Evolutionary conservation across 2,797 vertebrate species (phyloP).

Genomic region (Sparus aurata): DNA sequence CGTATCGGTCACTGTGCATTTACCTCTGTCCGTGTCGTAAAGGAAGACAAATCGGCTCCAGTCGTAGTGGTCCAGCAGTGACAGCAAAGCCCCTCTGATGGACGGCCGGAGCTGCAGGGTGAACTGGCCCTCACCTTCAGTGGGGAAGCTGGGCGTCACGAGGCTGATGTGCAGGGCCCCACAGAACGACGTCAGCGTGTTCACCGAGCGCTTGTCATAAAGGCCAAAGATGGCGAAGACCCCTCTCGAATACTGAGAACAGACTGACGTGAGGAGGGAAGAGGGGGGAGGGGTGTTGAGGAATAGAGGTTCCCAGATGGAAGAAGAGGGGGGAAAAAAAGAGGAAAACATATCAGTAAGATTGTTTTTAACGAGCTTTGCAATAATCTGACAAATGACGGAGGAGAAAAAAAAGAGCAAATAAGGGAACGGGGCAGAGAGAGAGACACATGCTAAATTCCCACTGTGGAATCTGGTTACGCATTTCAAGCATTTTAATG

Average conservation of each 20-base stretch:
- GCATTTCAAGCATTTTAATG: slow-evolving; percentile 67
- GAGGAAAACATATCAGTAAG: not conserved
- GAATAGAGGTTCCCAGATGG: not conserved
- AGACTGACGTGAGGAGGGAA: slow-evolving; percentile 75
- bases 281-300: not conserved
- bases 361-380: not conserved
- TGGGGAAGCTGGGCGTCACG: slow-evolving; percentile 97
- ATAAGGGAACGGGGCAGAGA: not conserved
- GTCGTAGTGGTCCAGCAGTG: slow-evolving; percentile 96
- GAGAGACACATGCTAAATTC: slow-evolving; percentile 40
- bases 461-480: slow-evolving; percentile 41
- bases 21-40: slow-evolving; percentile 98
- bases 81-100: slow-evolving; percentile 94
- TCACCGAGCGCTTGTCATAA: slow-evolving; percentile 98
- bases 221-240: slow-evolving; percentile 99
- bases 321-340: not conserved
- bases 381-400: slow-evolving; percentile 23
- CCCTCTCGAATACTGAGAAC: slow-evolving; percentile 95
- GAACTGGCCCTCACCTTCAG: slow-evolving; percentile 97
- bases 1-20: slow-evolving; percentile 35
- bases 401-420: slow-evolving; percentile 1
- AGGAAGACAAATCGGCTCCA: slow-evolving; percentile 99
- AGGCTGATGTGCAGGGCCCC: slow-evolving; percentile 99
- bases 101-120: slow-evolving; percentile 97
- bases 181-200: slow-evolving; percentile 99